Evolutionary conservation across 2,888 invertebrate genomes (phyloP), one percentile per base, ranked within the genome.

Genomic region (Encarsia formosa): DNA sequence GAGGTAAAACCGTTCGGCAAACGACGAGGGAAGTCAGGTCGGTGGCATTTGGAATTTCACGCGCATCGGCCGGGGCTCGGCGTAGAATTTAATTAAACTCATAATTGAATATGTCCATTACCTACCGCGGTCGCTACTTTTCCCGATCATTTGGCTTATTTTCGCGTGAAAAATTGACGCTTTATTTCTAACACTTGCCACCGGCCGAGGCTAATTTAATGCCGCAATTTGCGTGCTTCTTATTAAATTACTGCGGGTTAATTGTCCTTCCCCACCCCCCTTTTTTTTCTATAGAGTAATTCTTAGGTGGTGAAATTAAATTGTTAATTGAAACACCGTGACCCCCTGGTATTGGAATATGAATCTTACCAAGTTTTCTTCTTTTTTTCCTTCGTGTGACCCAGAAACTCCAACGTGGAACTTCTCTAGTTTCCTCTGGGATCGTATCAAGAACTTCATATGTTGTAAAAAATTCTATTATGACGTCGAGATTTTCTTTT

Each of bases 81-180:
- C 41, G 44, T 44, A 34, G 29, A 57, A 57, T 64, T 62, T 62
- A 62, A 65, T 63, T 59, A 63, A 63, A 62, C 57, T 57, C 59
- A 51, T 63, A 63, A 64, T 65, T 62, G 60, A 63, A 62, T 62
- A 58, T 59, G 63, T 61, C 59, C 60, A 57, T 64, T 62, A 60
- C 54, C 54, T n/a, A n/a, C 47, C 20, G 52, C 34, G 34, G 58
- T 47, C 23, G 52, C 20, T 9, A 39, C 24, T 39, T 39, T 24
- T n/a, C 39, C n/a, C 39, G 39, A 38, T 18, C 40, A 44, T 3
- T 6, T n/a, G n/a, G n/a, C n/a, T n/a, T n/a, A n/a, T n/a, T n/a
- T n/a, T n/a, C n/a, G n/a, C n/a, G n/a, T n/a, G n/a, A n/a, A n/a
- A n/a, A n/a, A n/a, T n/a, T n/a, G 26, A 34, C 37, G 42, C 46